These are phyloP conservation scores for Sylvilagus floridanus DNA, from an alignment of 2,797 vertebrate species.

Conservation along the genomic window DNA sequence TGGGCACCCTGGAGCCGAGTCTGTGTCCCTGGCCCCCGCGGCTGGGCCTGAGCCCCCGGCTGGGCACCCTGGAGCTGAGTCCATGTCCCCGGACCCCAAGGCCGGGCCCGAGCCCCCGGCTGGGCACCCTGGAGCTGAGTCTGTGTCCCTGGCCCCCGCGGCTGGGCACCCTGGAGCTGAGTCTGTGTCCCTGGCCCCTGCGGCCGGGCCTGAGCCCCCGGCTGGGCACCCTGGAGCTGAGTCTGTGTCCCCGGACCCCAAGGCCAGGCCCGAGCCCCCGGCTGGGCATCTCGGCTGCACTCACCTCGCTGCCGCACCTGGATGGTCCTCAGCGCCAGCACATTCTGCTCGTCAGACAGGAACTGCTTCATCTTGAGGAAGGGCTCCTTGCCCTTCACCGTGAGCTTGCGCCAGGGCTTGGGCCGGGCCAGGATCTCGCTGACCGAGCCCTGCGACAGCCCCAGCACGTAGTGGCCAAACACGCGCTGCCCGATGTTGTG, in stretches of 20 bases:
- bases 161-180: background rate
- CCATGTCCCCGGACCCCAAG: background rate
- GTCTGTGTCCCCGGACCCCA: accelerated
- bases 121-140: background rate
- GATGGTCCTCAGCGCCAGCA: constrained; percentile 97
- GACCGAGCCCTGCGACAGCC: constrained; percentile 98
- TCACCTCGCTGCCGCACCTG: constrained; percentile 99
- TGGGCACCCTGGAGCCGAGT: too few species aligned
- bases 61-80: background rate
- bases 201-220: background rate
- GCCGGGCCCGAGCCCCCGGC: background rate
- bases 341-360: constrained; percentile 98
- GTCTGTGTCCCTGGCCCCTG: background rate
- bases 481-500: constrained; percentile 99
- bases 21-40: too few species aligned
- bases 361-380: constrained; percentile 99
- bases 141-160: accelerated
- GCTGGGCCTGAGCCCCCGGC: too few species aligned
- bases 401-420: constrained; percentile 99
- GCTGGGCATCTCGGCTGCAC: constrained; percentile 67
- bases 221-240: background rate
- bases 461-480: constrained; percentile 98
- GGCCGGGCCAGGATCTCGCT: constrained; percentile 98
- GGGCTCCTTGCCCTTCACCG: constrained; percentile 98
- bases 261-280: background rate